Base-by-base conservation (phyloP, 2,888 invertebrate genomes). In the Agrotis puta region DNA sequence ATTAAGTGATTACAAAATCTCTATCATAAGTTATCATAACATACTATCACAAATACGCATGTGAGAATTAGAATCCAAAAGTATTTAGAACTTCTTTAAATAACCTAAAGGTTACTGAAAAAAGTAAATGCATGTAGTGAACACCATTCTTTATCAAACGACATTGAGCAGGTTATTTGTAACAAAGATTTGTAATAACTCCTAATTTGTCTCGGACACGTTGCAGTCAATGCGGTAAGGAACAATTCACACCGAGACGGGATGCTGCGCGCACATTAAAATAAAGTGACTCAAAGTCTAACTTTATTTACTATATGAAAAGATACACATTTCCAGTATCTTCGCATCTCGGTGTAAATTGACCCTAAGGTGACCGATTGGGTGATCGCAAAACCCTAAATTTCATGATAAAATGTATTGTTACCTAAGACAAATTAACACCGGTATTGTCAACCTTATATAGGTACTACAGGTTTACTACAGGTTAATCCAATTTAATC, bases 401-500 rank as follows among this genome's bases (percentile, higher is more conserved):
- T 50, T 20, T n/a, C 43, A n/a, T 53, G 11, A 64, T 20, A 45
- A 39, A 50, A 43, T 51, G 20, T 43, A 20, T 33, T 7, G 18
- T 24, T 53, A 24, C 14, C n/a, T 27, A 14, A 3, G n/a, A 50
- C 9, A 24, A 39, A 63, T 14, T 27, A 2, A 56, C 14, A 51
- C n/a, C 24, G 14, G 65, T 53, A 14, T 3, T 70, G 39, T 45
- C 24, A 50, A 2, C n/a, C 24, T 43, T 22, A 3, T 22, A 13
- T n/a, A 27, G 18, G 18, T 22, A n/a, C 22, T n/a, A 22, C 22
- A 22, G 43, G 14, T 47, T 56, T 50, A 50, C 39, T n/a, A n/a
- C n/a, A n/a, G n/a, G 24, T 47, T n/a, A 74, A 64, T 74, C 48
- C 7, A 13, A n/a, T 77, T 20, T 58, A 53, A 70, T 77, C 24